Percentiles rank a stretch among this genome's conserved stretches.
phyloP scores from a whole-genome alignment of 2,888 invertebrate genomes.

The Ormyrus thymus region DNA sequence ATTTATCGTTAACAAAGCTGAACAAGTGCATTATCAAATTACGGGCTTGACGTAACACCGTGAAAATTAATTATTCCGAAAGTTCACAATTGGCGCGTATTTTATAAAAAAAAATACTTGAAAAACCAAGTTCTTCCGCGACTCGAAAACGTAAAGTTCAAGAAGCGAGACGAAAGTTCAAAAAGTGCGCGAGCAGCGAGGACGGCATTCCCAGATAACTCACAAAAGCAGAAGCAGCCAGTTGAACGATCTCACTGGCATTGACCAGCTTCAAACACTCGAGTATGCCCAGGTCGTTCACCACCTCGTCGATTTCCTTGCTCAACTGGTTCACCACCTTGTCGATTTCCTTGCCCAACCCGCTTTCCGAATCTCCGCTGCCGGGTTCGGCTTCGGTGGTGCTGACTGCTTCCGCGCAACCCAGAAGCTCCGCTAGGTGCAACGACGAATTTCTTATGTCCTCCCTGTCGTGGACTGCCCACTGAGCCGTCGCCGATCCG shows the following conservation, averaged over 20 bases:
- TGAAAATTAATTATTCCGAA: no score
- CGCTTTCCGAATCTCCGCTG: conserved; percentile 27
- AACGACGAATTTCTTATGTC: conserved; percentile 60
- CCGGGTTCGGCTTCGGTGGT: background rate
- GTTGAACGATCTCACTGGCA: conserved; percentile 1
- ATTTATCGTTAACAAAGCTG: no score
- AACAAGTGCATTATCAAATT: no score
- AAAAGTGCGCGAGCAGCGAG: no score
- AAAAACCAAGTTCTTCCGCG: no score
- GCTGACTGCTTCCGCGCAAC: conserved; percentile 55
- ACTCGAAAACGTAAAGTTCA: background rate
- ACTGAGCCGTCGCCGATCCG: conserved; percentile 58
- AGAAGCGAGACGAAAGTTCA: background rate
- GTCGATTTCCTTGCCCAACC: background rate
- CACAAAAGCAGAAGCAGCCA: conserved; percentile 43
- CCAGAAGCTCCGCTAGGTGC: conserved; percentile 58
- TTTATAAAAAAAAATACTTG: no score
- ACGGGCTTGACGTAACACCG: no score
- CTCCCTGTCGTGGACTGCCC: conserved; percentile 57
- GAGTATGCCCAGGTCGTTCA: conserved; percentile 54
- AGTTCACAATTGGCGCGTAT: no score
- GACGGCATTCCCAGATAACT: conserved; percentile 27
- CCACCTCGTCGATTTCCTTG: conserved; percentile 22
- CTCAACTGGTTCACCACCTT: no score
- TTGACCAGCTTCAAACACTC: conserved; percentile 60